Base-by-base conservation (phyloP, 2,797 vertebrate genomes). In the Okamejei kenojei region DNA sequence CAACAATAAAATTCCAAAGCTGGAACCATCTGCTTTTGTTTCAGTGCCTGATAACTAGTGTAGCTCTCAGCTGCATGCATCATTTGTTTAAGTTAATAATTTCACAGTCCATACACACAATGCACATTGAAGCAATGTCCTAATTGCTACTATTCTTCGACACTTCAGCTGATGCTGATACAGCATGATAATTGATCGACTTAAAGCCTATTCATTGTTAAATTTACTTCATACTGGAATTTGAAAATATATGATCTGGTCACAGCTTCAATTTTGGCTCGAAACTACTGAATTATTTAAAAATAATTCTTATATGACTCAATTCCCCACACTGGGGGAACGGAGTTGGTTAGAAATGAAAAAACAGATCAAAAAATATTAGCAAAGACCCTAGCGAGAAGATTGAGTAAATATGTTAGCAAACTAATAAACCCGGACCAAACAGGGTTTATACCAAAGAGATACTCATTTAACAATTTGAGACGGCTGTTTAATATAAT, bases 221-320 rank as follows among this genome's bases (percentile, higher is more conserved):
- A 26, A 91, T 54, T 91, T 74, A 54, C 71, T 74, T 45, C 68
- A 91, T 21, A 74, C 21, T 91, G 38, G 38, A 54, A 74, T 74
- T 91, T 54, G 68, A 45, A 91, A 91, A 91, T 91, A 74, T 29
- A 26, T 38, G 90, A 26, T 45, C 68, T 71, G 71, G 65, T 91
- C 38, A 74, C 35, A 23, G 68, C 68, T 91, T 73, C 68, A 45
- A 21, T 73, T 91, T 74, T 26, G 38, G 2, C 90, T 45, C 15
- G 7, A 73, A 45, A 21, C 71, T 91, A 11, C 21, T 91, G 32
- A 90, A 71, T 91, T 91, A 90, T n/a, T 90, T 17, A 68, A 91
- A 74, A 74, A 15, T 38, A 45, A 73, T 1, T 21, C 45, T 0
- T 15, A 13, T 38, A 73, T 11, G 4, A 54, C 26, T 17, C 29